Evolutionary conservation across 2,888 invertebrate species (phyloP), one percentile per base, ranked within the genome.

Genomic region (Candidula unifasciata): DNA sequence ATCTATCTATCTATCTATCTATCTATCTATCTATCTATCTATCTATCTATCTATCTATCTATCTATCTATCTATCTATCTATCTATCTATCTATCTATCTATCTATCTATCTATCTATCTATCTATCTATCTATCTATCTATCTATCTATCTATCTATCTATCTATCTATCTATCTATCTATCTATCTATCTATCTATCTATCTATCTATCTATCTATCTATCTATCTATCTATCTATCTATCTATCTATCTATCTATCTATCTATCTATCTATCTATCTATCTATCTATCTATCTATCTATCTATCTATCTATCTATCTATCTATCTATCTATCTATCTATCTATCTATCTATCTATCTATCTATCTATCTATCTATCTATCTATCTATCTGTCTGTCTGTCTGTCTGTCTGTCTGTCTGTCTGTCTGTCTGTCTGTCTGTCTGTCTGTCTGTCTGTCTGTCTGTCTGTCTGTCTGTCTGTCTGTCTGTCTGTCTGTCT

Each of bases 401-500:
- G 27, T 66, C 66, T n/a, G 0, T 66, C 66, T 66, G 27, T 66
- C 66, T 66, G 5, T n/a, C 66, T n/a, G 27, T 66, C 27, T 66
- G 27, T 66, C 66, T 66, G 27, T 66, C 66, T 66, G 3, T n/a
- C 66, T n/a, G 27, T 66, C 27, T 66, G 27, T 66, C 66, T 66
- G 27, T 66, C 66, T 66, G 27, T 66, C 66, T 66, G 27, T n/a
- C 66, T n/a, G 27, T 66, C 27, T 66, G 27, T 66, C 66, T 66
- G 27, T 66, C 66, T 66, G 27, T 66, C 66, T 66, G 27, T 66
- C 66, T 66, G 27, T 66, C 66, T 66, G 27, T 66, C 66, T 66
- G 27, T 66, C 66, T 66, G 27, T 66, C 66, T 78, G 27, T 78
- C 78, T 78, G 27, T 60, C 78, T 78, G 30, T 80, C 80, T 66